A percentile compares a stretch with the other conserved stretches of the same genome.
These are phyloP conservation scores for Andrena marginata DNA, from an alignment of 2,888 invertebrate genomes.

Conservation along the genomic window DNA sequence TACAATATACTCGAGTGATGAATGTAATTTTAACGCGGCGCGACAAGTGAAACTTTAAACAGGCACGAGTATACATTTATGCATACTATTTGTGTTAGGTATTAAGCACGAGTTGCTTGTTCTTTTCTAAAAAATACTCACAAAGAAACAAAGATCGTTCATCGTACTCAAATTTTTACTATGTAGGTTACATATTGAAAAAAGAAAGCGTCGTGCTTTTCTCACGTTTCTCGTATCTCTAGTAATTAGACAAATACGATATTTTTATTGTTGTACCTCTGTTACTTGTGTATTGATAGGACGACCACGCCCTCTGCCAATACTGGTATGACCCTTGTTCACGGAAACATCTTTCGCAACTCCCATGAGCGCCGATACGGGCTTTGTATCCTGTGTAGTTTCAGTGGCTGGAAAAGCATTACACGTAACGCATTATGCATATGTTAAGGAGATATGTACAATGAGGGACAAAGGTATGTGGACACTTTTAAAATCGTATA, in stretches of 20 bases:
- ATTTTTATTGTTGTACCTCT: constrained; percentile 81
- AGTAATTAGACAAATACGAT: constrained; percentile 42
- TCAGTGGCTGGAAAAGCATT: constrained; percentile 66
- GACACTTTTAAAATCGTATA: too few relatives aligned
- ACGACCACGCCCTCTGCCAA: constrained; percentile 75
- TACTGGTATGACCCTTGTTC: constrained; percentile 68
- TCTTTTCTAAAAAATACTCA: neutral
- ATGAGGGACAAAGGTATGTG: too few relatives aligned
- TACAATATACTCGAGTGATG: constrained; percentile 16
- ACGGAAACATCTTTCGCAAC: constrained; percentile 73
- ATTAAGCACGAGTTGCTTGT: constrained; percentile 18
- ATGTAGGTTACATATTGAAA: neutral
- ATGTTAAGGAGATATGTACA: too few relatives aligned
- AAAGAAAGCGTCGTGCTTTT: neutral
- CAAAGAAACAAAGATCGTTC: neutral
- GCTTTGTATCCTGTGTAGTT: constrained; percentile 70
- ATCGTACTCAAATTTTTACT: neutral
- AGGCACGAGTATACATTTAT: neutral
- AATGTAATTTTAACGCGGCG: neutral
- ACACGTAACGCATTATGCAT: constrained; percentile 3
- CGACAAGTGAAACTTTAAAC: constrained; percentile 6
- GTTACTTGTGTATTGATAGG: constrained; percentile 76
- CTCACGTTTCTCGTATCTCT: neutral
- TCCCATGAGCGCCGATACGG: constrained; percentile 68
- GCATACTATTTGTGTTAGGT: neutral